phyloP scores from a whole-genome alignment of 2,888 invertebrate species.

The Dryadula phaetusa region DNA sequence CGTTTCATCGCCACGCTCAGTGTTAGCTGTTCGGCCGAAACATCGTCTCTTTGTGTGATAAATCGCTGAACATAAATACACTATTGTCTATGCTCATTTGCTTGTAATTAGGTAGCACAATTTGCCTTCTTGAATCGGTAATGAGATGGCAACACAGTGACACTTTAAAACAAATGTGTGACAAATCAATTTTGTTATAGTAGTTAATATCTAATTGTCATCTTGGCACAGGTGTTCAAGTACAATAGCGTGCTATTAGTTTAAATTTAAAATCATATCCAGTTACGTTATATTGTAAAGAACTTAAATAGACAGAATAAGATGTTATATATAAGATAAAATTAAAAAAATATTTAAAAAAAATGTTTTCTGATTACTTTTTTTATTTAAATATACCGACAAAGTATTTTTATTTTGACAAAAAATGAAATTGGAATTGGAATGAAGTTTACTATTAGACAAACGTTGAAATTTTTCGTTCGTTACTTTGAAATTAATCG shows the following conservation, averaged over 20 bases:
- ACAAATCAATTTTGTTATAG: constrained; percentile 68
- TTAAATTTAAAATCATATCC: background rate
- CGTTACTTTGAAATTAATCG: no score
- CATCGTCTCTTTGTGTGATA: constrained; percentile 79
- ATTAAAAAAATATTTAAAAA: no score
- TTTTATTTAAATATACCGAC: no score
- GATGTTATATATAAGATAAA: no score
- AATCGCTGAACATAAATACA: constrained; percentile 82
- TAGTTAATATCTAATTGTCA: constrained; percentile 15
- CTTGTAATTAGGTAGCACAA: constrained; percentile 83
- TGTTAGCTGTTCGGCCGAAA: constrained; percentile 67
- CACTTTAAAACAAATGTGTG: constrained; percentile 69
- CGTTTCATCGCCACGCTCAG: constrained; percentile 60
- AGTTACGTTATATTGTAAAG: background rate
- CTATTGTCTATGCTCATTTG: constrained; percentile 78
- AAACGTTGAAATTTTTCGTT: no score
- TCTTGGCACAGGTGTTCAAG: background rate
- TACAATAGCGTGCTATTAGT: background rate
- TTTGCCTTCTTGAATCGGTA: constrained; percentile 80
- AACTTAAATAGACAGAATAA: background rate
- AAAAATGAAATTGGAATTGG: no score
- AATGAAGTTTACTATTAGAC: no score
- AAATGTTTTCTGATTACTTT: no score
- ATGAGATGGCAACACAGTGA: constrained; percentile 67
- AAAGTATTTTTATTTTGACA: no score